Conservation (phyloP, 1,140 invertebrate genomes). For the Dendroctonus valens region DNA sequence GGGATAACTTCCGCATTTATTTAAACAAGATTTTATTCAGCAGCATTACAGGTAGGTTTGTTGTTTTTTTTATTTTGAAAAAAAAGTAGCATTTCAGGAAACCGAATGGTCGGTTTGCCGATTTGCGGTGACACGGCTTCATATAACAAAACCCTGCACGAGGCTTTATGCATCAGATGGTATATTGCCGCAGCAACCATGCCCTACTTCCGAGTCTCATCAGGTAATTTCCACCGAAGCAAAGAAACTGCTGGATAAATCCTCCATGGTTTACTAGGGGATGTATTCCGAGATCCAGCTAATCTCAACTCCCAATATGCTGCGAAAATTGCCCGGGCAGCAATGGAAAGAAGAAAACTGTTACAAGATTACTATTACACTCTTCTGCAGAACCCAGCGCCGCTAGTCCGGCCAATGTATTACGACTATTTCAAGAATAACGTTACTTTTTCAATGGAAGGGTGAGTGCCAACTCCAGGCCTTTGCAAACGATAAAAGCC, state of each 20-base stretch:
- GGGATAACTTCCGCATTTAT: slow-evolving; percentile 41
- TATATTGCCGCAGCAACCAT: slow-evolving; percentile 46
- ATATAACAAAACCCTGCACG: slow-evolving; percentile 38
- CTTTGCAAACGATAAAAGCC: neutral
- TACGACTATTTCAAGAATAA: slow-evolving; percentile 46
- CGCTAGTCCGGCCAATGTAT: slow-evolving; percentile 49
- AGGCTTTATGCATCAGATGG: slow-evolving; percentile 47
- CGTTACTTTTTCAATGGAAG: slow-evolving; percentile 39
- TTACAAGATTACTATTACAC: slow-evolving; percentile 43
- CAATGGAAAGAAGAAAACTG: slow-evolving; percentile 24
- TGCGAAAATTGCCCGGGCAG: slow-evolving; percentile 1
- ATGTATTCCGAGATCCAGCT: slow-evolving; percentile 40
- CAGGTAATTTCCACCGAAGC: slow-evolving; percentile 12
- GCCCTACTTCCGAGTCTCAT: slow-evolving; percentile 46
- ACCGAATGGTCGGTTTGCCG: slow-evolving; percentile 40
- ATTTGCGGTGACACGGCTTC: slow-evolving; percentile 41
- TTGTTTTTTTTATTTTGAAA: slow-evolving; percentile 20
- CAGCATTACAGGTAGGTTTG: slow-evolving; percentile 27
- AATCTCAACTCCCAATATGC: slow-evolving; percentile 31
- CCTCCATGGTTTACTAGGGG: slow-evolving; percentile 4
- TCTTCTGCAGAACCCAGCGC: slow-evolving; percentile 38
- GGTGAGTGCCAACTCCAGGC: slow-evolving; percentile 1
- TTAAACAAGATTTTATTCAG: slow-evolving; percentile 38
- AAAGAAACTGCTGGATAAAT: slow-evolving; percentile 3
- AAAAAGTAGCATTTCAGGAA: slow-evolving; percentile 25